phyloP scores from a whole-genome alignment of 2,888 invertebrate species.

The Drosophila dives region DNA sequence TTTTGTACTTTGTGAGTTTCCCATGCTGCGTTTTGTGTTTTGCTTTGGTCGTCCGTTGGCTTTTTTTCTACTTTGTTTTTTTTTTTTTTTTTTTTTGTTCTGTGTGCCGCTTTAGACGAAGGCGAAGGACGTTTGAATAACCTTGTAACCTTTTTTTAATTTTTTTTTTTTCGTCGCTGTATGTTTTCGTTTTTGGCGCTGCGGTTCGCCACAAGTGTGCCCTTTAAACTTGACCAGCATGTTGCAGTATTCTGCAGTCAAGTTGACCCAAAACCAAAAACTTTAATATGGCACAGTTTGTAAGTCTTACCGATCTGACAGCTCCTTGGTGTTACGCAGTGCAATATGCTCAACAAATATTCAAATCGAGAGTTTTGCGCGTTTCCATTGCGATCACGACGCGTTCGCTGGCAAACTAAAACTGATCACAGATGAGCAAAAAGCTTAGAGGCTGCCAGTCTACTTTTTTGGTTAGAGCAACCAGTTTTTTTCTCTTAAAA shows the following conservation, averaged over 20 bases:
- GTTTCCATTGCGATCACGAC: conserved; percentile 63
- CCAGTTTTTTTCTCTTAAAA: conserved; percentile 51
- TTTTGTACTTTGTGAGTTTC: conserved; percentile 39
- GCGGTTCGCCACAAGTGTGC: conserved; percentile 63
- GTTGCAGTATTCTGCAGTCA: conserved; percentile 5
- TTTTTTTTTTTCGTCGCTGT: conserved; percentile 34
- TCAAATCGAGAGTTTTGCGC: conserved; percentile 15
- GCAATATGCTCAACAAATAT: not conserved
- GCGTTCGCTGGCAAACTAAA: conserved; percentile 64
- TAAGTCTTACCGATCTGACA: conserved; percentile 29
- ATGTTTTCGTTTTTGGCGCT: conserved; percentile 39
- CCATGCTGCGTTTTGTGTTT: conserved; percentile 71
- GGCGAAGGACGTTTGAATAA: conserved; percentile 83
- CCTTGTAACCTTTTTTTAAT: conserved; percentile 81
- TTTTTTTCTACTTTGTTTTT: conserved; percentile 28
- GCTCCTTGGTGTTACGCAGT: not conserved
- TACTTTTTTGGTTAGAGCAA: conserved; percentile 24
- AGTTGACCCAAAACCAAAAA: conserved; percentile 36
- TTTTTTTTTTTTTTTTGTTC: conserved; percentile 6
- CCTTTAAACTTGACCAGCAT: conserved; percentile 59
- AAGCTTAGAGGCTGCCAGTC: conserved; percentile 29
- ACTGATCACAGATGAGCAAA: conserved; percentile 61
- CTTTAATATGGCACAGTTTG: conserved; percentile 19
- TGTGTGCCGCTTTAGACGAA: conserved; percentile 57
- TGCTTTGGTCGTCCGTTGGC: conserved; percentile 66